These are phyloP conservation scores for Apostichopus leukothele DNA, from an alignment of 53 echinoderm and acorn worm species.

Conservation along the genomic window DNA sequence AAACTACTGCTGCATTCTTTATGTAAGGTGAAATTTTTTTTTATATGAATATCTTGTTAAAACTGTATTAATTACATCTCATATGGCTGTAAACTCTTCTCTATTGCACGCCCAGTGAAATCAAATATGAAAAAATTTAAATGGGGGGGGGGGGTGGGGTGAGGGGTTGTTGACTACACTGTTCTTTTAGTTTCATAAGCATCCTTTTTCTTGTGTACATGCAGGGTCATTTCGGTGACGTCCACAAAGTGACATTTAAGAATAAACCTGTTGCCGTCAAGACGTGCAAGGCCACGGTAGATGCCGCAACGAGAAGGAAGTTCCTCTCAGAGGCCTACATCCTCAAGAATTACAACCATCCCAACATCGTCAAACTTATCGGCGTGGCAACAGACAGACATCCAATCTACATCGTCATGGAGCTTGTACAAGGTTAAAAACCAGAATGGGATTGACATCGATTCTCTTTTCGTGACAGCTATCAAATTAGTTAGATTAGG, in stretches of 20 bases:
- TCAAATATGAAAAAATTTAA: no score
- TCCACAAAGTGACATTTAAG: slow-evolving; percentile 74
- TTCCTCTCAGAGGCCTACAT: slow-evolving; percentile 95
- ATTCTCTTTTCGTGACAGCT: no score
- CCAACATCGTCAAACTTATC: slow-evolving; percentile 92
- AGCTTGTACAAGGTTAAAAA: slow-evolving; percentile 76
- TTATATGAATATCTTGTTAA: no score
- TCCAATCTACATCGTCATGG: slow-evolving; percentile 99
- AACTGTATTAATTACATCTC: no score
- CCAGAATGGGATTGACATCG: background rate
- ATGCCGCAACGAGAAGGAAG: slow-evolving; percentile 84
- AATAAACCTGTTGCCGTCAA: slow-evolving; percentile 87
- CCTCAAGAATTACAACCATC: slow-evolving; percentile 91
- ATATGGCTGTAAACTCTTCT: no score
- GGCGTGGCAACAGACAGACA: slow-evolving; percentile 96
- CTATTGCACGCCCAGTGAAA: no score
- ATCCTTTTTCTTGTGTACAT: background rate
- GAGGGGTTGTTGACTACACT: background rate
- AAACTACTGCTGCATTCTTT: no score
- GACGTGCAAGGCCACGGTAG: slow-evolving; percentile 95
- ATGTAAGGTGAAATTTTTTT: no score
- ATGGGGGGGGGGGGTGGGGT: no score
- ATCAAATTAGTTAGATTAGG: no score
- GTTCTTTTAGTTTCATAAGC: no score
- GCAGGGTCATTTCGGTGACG: slow-evolving; percentile 98